Evolutionary conservation across 1,140 invertebrate species (phyloP).

Genomic region (Zaprionus kolodkinae): DNA sequence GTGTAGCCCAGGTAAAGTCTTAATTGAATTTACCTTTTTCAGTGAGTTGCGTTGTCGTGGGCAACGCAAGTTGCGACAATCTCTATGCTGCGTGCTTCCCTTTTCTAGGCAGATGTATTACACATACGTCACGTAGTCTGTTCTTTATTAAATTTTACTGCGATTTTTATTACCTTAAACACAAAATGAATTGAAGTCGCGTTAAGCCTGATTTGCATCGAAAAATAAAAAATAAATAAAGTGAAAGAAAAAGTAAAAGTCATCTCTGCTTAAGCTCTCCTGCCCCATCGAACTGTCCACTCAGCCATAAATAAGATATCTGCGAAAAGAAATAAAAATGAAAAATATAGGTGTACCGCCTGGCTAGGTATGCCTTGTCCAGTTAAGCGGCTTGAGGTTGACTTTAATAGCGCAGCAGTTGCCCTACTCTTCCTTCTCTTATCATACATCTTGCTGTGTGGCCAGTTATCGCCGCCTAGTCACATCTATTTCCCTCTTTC

Average conservation of each 20-base stretch:
- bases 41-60: conserved; percentile 47
- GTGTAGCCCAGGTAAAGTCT: conserved; percentile 63
- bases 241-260: not conserved
- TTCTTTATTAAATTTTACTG: conserved; percentile 35
- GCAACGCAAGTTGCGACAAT: conserved; percentile 38
- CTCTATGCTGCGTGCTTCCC: not conserved
- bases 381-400: conserved; percentile 30
- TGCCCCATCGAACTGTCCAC: conserved; percentile 16
- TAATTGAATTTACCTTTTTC: conserved; percentile 67
- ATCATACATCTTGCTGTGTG: conserved; percentile 20
- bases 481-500: conserved; percentile 7
- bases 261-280: not conserved
- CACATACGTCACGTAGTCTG: conserved; percentile 38
- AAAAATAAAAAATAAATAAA: no score
- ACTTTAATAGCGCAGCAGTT: conserved; percentile 13
- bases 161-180: conserved; percentile 12
- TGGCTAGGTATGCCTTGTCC: not conserved
- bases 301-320: conserved; percentile 40
- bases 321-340: conserved; percentile 7
- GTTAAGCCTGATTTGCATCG: conserved; percentile 14
- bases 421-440: not conserved
- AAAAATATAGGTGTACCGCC: no score
- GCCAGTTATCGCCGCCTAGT: conserved; percentile 13
- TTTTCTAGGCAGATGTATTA: conserved; percentile 11
- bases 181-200: conserved; percentile 17